These are phyloP conservation scores for Frieseomelitta varia DNA, from an alignment of 1,140 invertebrate genomes.

Conservation along the genomic window DNA sequence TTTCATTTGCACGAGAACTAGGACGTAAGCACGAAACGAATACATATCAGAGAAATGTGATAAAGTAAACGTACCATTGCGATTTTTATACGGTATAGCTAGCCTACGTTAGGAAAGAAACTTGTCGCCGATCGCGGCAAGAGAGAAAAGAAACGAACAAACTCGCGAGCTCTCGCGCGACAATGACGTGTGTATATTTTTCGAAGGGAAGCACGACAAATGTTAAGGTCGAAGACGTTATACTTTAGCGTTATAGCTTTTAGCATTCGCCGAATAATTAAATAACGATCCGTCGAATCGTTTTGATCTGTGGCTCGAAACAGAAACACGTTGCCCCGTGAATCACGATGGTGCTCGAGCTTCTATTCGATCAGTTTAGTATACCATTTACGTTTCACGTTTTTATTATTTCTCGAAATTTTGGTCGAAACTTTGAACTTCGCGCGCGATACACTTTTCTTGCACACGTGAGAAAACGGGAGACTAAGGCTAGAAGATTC, in stretches of 20 bases:
- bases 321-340: too few relatives aligned
- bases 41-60: slow-evolving; percentile 47
- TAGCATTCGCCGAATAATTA: background rate
- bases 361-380: too few relatives aligned
- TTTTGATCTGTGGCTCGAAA: background rate
- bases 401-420: too few relatives aligned
- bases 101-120: background rate
- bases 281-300: background rate
- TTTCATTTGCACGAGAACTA: background rate
- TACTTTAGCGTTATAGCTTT: background rate
- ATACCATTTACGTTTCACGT: too few relatives aligned
- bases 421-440: too few relatives aligned
- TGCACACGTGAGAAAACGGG: too few relatives aligned
- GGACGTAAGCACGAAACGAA: background rate
- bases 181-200: background rate
- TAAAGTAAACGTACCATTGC: slow-evolving; percentile 10
- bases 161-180: too few relatives aligned
- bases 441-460: too few relatives aligned
- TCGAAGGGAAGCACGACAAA: background rate
- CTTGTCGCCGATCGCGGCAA: background rate
- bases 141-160: too few relatives aligned
- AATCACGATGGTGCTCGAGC: background rate
- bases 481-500: too few relatives aligned
- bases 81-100: slow-evolving; percentile 20
- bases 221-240: too few relatives aligned